These are phyloP conservation scores for Heterohyrax brucei DNA, from an alignment of 2,797 vertebrate genomes.

Conservation along the genomic window DNA sequence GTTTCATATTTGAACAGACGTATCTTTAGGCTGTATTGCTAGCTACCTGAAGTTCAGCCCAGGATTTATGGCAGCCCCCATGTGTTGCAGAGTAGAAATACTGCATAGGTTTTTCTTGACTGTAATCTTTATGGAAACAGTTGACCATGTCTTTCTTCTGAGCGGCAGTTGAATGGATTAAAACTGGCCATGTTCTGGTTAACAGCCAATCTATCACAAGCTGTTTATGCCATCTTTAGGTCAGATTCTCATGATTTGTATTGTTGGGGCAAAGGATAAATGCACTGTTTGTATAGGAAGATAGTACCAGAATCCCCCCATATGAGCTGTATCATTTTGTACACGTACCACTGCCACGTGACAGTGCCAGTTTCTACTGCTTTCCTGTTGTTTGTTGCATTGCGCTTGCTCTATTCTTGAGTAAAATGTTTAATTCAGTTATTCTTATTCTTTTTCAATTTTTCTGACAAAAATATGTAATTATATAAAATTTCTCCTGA, in stretches of 20 bases:
- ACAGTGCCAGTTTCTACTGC: neutral
- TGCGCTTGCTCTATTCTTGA: slow-evolving; percentile 15
- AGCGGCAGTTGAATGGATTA: too few species aligned
- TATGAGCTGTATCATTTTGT: neutral
- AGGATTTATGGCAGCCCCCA: too few species aligned
- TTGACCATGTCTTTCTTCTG: too few species aligned
- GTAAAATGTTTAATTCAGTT: slow-evolving; percentile 24
- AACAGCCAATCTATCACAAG: too few species aligned
- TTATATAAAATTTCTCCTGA: neutral
- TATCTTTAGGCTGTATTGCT: neutral
- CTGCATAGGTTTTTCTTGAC: too few species aligned
- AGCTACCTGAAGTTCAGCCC: too few species aligned
- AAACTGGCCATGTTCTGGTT: too few species aligned
- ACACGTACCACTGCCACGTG: neutral
- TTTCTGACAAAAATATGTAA: slow-evolving; percentile 21
- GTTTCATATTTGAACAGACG: neutral
- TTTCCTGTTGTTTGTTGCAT: slow-evolving; percentile 1
- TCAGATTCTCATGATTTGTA: slow-evolving; percentile 20
- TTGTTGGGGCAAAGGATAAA: neutral
- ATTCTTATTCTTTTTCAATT: neutral
- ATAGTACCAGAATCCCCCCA: neutral
- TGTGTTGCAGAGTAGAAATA: too few species aligned
- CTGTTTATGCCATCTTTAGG: neutral
- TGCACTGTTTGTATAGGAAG: slow-evolving; percentile 8
- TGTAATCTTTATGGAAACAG: too few species aligned